Base-by-base conservation (phyloP, 1,140 invertebrate species). In the Zaprionus gabonicus region DNA sequence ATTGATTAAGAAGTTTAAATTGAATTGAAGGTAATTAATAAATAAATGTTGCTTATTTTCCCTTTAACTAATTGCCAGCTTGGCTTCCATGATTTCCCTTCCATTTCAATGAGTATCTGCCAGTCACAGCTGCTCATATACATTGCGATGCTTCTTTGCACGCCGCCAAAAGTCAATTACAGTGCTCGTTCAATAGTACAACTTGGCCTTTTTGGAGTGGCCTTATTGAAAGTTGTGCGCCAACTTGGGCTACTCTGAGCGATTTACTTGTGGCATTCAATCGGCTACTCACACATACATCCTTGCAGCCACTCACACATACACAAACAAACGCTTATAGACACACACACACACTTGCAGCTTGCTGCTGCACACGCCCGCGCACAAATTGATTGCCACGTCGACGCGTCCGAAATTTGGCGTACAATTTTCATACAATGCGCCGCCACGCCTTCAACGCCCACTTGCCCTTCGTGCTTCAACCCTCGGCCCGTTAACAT, bases 371-470 rank as follows among this genome's bases (percentile, higher is more conserved):
- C 41, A 46, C 7, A 17, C 41, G 46, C 36, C 58, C 34, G 49
- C 36, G 46, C 41, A 69, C 67, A 86, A 86, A 88, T 86, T 86
- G 83, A 86, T 86, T 86, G 83, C 83, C 77, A 88, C 73, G 49
- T 76, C 73, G 68, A 76, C 73, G 73, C 73, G 73, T 56, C 44
- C 56, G 56, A 71, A 76, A 66, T 58, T 51, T 51, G 36, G 65
- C 83, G 72, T 76, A 69, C 83, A 83, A 88, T 88, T 86, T 83
- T 59, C 64, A 79, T 76, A 76, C 80, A 82, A 81, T 81, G 78
- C 66, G 27, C 55, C 15, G 31, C 13, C 49, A 65, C 13, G 53
- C 31, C 36, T 17, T 7, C 41, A 3, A 17, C 6, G 41, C 25
- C 15, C 27, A 34, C 9, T 4, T 27, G 20, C 10, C 28, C 36